Evolutionary conservation across 2,888 invertebrate species (phyloP).

Genomic region (Bugula neritina): DNA sequence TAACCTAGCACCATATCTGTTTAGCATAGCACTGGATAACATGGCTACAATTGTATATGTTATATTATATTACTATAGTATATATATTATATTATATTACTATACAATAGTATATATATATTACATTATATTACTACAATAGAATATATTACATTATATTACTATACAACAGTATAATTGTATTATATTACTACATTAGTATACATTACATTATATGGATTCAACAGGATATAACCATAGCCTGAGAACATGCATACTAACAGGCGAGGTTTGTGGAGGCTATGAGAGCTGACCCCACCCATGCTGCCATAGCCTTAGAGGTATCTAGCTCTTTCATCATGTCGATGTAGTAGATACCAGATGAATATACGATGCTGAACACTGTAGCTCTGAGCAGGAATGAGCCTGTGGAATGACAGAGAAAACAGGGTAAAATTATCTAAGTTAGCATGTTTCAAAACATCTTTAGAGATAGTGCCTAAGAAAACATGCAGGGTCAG

Average conservation of each 20-base stretch:
- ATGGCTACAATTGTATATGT: background rate
- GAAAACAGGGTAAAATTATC: too few species aligned
- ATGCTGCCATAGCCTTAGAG: background rate
- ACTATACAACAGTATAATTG: background rate
- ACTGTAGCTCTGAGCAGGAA: background rate
- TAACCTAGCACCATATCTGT: conserved; percentile 11
- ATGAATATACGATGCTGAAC: background rate
- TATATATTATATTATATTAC: background rate
- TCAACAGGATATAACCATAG: too few species aligned
- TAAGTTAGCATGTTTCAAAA: too few species aligned
- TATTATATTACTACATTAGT: background rate
- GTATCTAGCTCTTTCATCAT: background rate
- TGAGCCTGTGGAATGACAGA: conserved; percentile 3
- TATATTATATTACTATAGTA: background rate
- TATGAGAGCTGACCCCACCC: conserved; percentile 8
- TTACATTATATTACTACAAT: background rate
- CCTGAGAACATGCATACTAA: too few species aligned
- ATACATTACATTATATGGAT: background rate
- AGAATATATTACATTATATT: background rate
- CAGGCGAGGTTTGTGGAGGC: background rate
- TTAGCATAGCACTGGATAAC: conserved; percentile 4
- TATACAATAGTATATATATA: background rate
- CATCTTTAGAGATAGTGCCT: too few species aligned
- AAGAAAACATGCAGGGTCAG: too few species aligned
- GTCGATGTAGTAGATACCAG: conserved; percentile 12